These are phyloP conservation scores for Caenorhabditis inopinata DNA, from an alignment of 1,140 invertebrate species.

Conservation along the genomic window DNA sequence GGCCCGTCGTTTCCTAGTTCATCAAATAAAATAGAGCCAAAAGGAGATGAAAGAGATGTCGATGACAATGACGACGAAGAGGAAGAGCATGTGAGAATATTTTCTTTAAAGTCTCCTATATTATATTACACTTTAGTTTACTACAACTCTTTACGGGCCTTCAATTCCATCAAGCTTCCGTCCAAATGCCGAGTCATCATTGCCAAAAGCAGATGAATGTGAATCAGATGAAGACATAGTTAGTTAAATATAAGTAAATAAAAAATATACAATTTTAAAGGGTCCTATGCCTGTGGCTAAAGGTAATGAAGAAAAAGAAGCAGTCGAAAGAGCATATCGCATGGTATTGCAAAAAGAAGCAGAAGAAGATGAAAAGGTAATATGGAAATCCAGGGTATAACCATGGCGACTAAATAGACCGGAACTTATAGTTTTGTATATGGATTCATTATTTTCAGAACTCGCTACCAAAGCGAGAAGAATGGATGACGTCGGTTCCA, in stretches of 20 bases:
- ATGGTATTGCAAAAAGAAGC: neutral
- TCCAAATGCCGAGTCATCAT: neutral
- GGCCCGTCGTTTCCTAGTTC: neutral
- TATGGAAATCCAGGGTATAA: neutral
- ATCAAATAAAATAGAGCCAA: neutral
- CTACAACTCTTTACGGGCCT: neutral
- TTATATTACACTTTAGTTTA: neutral
- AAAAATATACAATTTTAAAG: neutral
- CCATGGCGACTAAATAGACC: too few relatives aligned
- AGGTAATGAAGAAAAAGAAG: neutral
- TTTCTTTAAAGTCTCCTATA: neutral
- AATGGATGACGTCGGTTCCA: slow-evolving; percentile 9
- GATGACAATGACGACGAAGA: too few relatives aligned
- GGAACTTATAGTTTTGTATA: neutral
- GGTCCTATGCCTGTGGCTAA: neutral
- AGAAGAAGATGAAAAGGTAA: slow-evolving; percentile 10
- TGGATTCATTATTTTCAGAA: neutral
- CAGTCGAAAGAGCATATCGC: neutral
- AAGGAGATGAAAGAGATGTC: neutral
- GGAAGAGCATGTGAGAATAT: neutral
- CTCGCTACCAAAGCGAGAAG: neutral
- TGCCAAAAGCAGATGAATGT: neutral
- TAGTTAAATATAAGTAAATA: neutral
- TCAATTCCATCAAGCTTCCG: neutral
- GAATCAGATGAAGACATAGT: slow-evolving; percentile 14